Evolutionary conservation across 1,140 invertebrate species (phyloP).

Genomic region (Melitaea cinxia): DNA sequence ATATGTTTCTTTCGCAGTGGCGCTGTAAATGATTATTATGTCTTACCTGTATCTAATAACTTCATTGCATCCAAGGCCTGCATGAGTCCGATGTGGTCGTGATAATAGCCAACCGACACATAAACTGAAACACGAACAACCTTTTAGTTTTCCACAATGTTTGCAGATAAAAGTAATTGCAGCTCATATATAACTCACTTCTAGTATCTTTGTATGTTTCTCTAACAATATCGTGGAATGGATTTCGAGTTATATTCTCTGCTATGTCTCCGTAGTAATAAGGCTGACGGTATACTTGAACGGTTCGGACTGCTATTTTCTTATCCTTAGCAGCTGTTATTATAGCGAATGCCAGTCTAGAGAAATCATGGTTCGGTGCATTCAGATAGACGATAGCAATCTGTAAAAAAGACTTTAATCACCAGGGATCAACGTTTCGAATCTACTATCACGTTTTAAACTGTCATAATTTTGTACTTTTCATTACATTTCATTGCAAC

Average conservation of each 20-base stretch:
- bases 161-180: neutral
- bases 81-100: constrained; percentile 92
- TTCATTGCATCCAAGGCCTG: constrained; percentile 91
- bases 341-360: constrained; percentile 88
- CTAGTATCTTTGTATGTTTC: constrained; percentile 89
- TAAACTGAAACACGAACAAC: constrained; percentile 89
- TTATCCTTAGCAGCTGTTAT: constrained; percentile 84
- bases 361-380: constrained; percentile 86
- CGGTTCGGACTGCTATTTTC: constrained; percentile 86
- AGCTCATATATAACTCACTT: constrained; percentile 82
- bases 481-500: too few species aligned
- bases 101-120: constrained; percentile 93
- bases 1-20: neutral
- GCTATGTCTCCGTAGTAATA: constrained; percentile 90
- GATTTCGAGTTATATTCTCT: constrained; percentile 89
- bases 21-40: neutral
- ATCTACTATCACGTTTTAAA: neutral
- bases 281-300: constrained; percentile 76
- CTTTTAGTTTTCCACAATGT: neutral
- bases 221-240: constrained; percentile 89
- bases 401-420: constrained; percentile 65
- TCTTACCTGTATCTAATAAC: constrained; percentile 90
- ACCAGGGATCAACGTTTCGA: neutral
- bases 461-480: too few species aligned
- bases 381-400: constrained; percentile 89